Evolutionary conservation across 2,888 invertebrate genomes (phyloP).

Genomic region (Cepaea hortensis): DNA sequence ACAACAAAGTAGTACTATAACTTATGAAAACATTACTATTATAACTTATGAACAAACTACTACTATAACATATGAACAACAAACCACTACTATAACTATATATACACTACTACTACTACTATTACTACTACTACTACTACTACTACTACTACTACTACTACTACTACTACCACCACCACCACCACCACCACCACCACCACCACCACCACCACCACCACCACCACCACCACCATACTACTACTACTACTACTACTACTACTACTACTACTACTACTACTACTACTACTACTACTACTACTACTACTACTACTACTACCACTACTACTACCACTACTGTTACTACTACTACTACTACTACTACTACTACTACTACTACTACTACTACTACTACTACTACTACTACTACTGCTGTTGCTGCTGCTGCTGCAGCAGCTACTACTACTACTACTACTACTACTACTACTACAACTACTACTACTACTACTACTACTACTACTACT

Average conservation of each 20-base stretch:
- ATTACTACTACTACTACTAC: background rate
- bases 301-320: background rate
- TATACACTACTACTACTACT: background rate
- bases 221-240: background rate
- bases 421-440: background rate
- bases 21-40: no score
- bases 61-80: no score
- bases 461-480: slow-evolving; percentile 11
- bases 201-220: slow-evolving; percentile 18
- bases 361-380: slow-evolving; percentile 34
- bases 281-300: slow-evolving; percentile 21
- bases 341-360: background rate
- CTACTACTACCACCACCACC: background rate
- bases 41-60: no score
- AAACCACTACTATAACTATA: background rate
- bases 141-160: background rate
- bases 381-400: slow-evolving; percentile 27
- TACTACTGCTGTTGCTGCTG: background rate
- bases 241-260: slow-evolving; percentile 11
- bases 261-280: slow-evolving; percentile 19
- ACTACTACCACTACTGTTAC: background rate
- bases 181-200: background rate
- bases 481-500: slow-evolving; percentile 20
- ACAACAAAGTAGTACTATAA: no score
- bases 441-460: slow-evolving; percentile 29